Evolutionary conservation across 2,888 invertebrate species (phyloP), one percentile per base, ranked within the genome.

Genomic region (Notodromas monacha): DNA sequence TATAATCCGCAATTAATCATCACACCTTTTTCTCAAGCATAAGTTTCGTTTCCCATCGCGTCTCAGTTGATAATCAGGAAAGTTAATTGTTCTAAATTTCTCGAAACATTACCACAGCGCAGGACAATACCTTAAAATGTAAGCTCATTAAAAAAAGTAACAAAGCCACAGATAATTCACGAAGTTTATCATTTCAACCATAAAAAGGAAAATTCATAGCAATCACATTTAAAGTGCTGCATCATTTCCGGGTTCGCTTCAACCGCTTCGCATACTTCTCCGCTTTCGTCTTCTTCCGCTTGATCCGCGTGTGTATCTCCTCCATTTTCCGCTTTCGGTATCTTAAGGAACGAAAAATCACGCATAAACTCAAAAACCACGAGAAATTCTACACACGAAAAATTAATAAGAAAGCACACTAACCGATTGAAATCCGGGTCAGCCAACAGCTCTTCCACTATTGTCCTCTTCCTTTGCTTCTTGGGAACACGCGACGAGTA

Each of bases 381-480:
- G 28, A 36, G 34, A 34, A 79, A 72, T 38, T 74, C 65, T 31
- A 37, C 35, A 28, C n/a, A n/a, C n/a, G n/a, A n/a, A n/a, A n/a
- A n/a, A n/a, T n/a, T n/a, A n/a, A n/a, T n/a, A n/a, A n/a, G n/a
- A n/a, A n/a, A n/a, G 21, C 6, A 21, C 6, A n/a, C 21, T 21
- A 21, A 38, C 38, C 36, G 36, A 27, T 36, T 34, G 35, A 79
- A 72, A 38, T 74, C 65, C 1, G 73, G 70, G 54, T 89, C 77
- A 1, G 69, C 70, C 44, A 89, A 50, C 3, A 92, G 56, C 44
- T 96, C 89, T 38, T 92, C 86, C 0, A 89, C 84, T 42, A 92
- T 58, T 0, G 81, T 77, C 33, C 62, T 57, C 49, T 81, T 86
- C 14, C 81, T 59, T 40, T 77, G 64, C 44, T 74, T 79, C 41